Percentiles rank a stretch among this genome's conserved stretches.
Conservation (phyloP, 2,888 invertebrate genomes). For the Aporophyla lueneburgensis region DNA sequence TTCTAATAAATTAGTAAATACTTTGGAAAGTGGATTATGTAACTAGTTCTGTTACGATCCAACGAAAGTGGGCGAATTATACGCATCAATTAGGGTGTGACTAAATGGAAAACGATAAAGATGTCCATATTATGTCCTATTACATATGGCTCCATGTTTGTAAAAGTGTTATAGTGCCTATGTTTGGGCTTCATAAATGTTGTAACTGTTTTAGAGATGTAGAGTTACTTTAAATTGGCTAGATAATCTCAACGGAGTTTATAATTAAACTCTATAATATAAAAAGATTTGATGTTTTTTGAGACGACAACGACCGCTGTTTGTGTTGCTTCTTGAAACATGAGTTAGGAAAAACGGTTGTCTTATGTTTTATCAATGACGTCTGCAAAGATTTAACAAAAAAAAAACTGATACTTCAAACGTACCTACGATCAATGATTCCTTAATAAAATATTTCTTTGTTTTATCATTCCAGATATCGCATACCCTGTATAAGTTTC, state of each 20-base stretch:
- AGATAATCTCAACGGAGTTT: no score
- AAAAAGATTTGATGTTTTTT: no score
- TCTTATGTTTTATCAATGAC: no score
- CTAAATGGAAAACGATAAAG: slow-evolving; percentile 35
- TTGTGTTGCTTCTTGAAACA: no score
- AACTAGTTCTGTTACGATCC: slow-evolving; percentile 46
- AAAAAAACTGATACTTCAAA: no score
- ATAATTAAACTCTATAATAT: no score
- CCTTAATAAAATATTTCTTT: no score
- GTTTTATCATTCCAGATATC: background rate
- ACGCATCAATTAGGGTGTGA: slow-evolving; percentile 44
- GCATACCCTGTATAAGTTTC: background rate
- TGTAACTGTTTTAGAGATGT: background rate
- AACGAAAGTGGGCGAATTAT: slow-evolving; percentile 50
- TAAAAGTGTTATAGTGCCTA: background rate
- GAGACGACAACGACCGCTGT: no score
- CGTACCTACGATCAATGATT: no score
- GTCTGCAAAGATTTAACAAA: no score
- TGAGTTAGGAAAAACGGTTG: no score
- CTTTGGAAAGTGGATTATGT: slow-evolving; percentile 56
- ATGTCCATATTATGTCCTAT: slow-evolving; percentile 13
- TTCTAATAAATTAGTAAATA: slow-evolving; percentile 44
- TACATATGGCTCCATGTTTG: background rate
- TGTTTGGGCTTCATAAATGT: background rate
- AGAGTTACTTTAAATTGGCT: no score